A percentile compares a stretch with the other conserved stretches of the same genome.
Evolutionary conservation across 30 jellyfish, hydroid and myxozoan genomes (phyloP).

Genomic region (Chironex yamaguchii): DNA sequence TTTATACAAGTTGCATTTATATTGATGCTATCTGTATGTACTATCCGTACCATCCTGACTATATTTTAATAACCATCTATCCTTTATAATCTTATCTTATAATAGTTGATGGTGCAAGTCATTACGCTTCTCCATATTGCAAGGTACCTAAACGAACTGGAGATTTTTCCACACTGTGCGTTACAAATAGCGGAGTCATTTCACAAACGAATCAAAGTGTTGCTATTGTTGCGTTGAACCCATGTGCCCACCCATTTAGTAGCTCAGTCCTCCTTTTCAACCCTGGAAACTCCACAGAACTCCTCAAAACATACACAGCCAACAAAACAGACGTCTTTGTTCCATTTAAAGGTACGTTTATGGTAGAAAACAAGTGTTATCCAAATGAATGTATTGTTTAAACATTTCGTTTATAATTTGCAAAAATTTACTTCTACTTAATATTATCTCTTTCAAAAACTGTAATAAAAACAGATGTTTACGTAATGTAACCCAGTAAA

Average conservation of each 20-base stretch:
- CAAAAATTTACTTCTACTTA: no score
- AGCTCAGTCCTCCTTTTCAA: conserved; percentile 53
- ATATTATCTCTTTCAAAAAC: no score
- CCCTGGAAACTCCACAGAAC: not conserved
- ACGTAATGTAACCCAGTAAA: no score
- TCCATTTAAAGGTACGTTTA: conserved; percentile 62
- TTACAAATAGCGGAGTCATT: conserved; percentile 27
- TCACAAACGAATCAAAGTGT: conserved; percentile 50
- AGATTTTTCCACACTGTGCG: conserved; percentile 66
- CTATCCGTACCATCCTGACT: no score
- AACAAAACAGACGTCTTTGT: conserved; percentile 63
- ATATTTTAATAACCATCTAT: no score
- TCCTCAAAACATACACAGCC: conserved; percentile 55
- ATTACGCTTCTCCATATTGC: conserved; percentile 66
- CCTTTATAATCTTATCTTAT: no score
- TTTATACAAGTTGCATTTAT: no score
- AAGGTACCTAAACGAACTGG: conserved; percentile 64
- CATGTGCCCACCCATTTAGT: conserved; percentile 68
- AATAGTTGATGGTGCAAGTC: conserved; percentile 75
- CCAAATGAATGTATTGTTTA: no score
- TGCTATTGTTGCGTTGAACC: conserved; percentile 58
- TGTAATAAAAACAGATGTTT: no score
- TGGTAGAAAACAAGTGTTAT: no score
- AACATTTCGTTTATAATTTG: no score
- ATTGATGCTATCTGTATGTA: no score